phyloP scores from a whole-genome alignment of 2,797 vertebrate species.

The Bradypodion ventrale region DNA sequence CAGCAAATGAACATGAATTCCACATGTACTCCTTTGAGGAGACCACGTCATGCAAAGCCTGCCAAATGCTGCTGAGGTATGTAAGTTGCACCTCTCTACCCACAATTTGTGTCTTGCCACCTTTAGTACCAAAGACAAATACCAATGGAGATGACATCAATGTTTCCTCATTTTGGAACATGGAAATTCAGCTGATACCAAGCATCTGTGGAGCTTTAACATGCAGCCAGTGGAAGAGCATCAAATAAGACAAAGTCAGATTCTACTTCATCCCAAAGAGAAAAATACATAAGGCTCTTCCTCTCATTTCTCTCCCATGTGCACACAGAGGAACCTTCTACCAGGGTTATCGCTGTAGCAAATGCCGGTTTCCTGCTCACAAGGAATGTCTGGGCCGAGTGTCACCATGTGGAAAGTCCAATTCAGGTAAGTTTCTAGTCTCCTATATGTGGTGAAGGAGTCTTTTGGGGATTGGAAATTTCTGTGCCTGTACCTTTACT shows the following conservation, averaged over 20 bases:
- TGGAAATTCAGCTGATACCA: neutral
- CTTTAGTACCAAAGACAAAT: neutral
- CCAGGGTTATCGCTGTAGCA: conserved; percentile 89
- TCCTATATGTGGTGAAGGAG: neutral
- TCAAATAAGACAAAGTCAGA: neutral
- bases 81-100: neutral
- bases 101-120: neutral
- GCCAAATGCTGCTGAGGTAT: conserved; percentile 92
- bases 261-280: neutral
- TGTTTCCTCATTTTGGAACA: neutral
- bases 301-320: neutral
- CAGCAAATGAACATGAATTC: conserved; percentile 89
- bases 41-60: conserved; percentile 88
- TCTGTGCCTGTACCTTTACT: neutral
- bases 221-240: neutral
- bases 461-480: neutral
- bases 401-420: conserved; percentile 79
- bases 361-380: conserved; percentile 88
- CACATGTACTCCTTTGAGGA: conserved; percentile 95
- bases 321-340: conserved; percentile 87
- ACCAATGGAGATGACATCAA: neutral
- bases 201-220: neutral
- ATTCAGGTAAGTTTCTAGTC: conserved; percentile 74
- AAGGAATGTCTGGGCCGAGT: conserved; percentile 93
- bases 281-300: neutral